A percentile compares a stretch with the other conserved stretches of the same genome.
Conservation (phyloP, 2,113 vertebrate species). For the Madoqua kirkii region DNA sequence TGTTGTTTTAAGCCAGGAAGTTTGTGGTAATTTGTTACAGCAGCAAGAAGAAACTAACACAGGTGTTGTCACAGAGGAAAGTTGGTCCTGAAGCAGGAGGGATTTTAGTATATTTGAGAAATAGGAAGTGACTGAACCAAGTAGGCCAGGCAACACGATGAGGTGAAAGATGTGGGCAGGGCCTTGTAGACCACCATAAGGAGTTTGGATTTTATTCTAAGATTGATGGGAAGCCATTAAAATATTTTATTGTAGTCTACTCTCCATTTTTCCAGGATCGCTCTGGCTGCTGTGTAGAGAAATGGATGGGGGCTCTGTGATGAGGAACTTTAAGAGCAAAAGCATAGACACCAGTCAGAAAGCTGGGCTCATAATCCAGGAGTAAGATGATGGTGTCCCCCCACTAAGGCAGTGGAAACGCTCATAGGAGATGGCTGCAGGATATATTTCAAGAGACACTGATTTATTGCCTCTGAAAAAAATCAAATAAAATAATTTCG, state of each 20-base stretch:
- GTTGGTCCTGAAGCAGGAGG: background rate
- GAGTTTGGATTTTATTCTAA: background rate
- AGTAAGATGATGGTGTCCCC: accelerated
- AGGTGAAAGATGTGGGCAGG: accelerated
- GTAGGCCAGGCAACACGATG: accelerated
- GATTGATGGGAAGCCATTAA: background rate
- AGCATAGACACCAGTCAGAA: background rate
- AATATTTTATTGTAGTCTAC: background rate
- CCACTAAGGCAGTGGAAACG: background rate
- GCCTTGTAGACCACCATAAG: background rate
- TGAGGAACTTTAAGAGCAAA: background rate
- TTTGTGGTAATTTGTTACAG: background rate
- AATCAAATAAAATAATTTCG: constrained; percentile 49
- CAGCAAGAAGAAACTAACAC: background rate
- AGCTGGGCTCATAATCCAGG: background rate
- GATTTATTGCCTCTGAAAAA: constrained; percentile 46
- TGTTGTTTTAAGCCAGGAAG: background rate
- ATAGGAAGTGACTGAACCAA: background rate
- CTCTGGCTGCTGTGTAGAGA: background rate
- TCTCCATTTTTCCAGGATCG: background rate
- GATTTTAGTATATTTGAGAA: background rate
- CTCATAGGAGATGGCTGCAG: background rate
- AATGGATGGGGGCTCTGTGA: accelerated
- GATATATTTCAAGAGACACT: background rate
- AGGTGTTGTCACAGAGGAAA: background rate